A percentile compares a stretch with the other conserved stretches of the same genome.
phyloP scores from a whole-genome alignment of 2,797 vertebrate species.

The Parambassis ranga region DNA sequence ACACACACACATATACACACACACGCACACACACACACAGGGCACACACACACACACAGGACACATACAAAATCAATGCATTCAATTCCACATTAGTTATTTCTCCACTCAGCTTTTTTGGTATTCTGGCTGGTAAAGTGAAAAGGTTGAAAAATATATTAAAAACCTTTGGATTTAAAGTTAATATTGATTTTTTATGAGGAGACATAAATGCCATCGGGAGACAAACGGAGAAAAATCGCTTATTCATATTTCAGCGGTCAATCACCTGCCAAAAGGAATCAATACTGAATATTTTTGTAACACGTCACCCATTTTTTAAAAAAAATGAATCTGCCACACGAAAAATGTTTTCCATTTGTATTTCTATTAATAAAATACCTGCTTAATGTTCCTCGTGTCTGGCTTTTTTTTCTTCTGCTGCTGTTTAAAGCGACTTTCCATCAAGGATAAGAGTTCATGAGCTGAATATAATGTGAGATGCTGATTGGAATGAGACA shows the following conservation, averaged over 20 bases:
- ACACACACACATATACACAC: no score
- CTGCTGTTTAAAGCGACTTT: slow-evolving; percentile 51
- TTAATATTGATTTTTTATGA: slow-evolving; percentile 73
- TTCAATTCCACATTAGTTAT: slow-evolving; percentile 70
- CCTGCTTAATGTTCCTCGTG: no score
- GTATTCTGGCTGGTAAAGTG: slow-evolving; percentile 40
- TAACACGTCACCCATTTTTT: slow-evolving; percentile 21
- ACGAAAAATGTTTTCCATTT: slow-evolving; percentile 11
- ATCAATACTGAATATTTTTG: slow-evolving; percentile 63
- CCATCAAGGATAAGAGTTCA: slow-evolving; percentile 44
- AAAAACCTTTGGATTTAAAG: slow-evolving; percentile 58
- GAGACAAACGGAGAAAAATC: slow-evolving; percentile 64
- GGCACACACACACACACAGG: no score
- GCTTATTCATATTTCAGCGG: slow-evolving; percentile 61
- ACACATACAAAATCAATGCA: slow-evolving; percentile 72
- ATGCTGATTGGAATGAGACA: slow-evolving; percentile 50
- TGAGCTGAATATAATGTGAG: slow-evolving; percentile 47
- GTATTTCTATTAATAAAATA: slow-evolving; percentile 19
- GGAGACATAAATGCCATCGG: slow-evolving; percentile 69
- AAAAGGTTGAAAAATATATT: slow-evolving; percentile 44
- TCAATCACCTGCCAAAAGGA: slow-evolving; percentile 64
- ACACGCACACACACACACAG: no score
- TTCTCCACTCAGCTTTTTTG: slow-evolving; percentile 43
- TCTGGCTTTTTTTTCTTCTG: slow-evolving; percentile 16
- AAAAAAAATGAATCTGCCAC: slow-evolving; percentile 28